These are phyloP conservation scores for Meganola albula DNA, from an alignment of 2,888 invertebrate species.

Conservation along the genomic window DNA sequence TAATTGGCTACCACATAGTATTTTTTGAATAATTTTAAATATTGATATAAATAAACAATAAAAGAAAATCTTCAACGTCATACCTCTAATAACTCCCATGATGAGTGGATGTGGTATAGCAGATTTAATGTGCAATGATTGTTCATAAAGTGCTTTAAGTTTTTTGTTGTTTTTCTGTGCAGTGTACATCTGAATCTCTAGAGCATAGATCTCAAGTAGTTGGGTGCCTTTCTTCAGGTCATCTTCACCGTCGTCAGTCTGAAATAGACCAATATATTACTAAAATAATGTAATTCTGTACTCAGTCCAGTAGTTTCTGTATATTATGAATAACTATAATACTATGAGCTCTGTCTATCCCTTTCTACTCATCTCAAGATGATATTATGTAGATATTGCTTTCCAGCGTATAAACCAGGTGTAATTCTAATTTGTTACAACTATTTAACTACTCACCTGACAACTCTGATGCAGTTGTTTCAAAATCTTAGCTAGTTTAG, in stretches of 20 bases:
- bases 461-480: conserved; percentile 98
- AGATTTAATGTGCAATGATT: conserved; percentile 98
- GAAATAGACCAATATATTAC: conserved; percentile 14
- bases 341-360: no score
- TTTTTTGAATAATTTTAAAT: no score
- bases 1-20: no score
- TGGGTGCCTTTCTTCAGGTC: conserved; percentile 99
- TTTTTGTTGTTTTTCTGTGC: conserved; percentile 99
- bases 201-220: conserved; percentile 96
- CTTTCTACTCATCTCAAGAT: no score
- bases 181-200: conserved; percentile 99
- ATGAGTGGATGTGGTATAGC: conserved; percentile 99
- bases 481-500: conserved; percentile 95
- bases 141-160: conserved; percentile 96
- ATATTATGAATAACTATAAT: no score
- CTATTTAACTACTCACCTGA: conserved; percentile 83
- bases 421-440: no score
- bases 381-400: no score
- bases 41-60: no score
- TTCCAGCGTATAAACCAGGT: no score
- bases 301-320: no score
- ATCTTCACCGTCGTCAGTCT: conserved; percentile 98
- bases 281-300: not conserved
- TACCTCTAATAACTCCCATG: conserved; percentile 98
- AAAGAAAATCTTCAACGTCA: no score